Percentiles rank a stretch among this genome's conserved stretches.
Conservation (phyloP, 2,888 invertebrate species). For the Agrenia bidenticulata region DNA sequence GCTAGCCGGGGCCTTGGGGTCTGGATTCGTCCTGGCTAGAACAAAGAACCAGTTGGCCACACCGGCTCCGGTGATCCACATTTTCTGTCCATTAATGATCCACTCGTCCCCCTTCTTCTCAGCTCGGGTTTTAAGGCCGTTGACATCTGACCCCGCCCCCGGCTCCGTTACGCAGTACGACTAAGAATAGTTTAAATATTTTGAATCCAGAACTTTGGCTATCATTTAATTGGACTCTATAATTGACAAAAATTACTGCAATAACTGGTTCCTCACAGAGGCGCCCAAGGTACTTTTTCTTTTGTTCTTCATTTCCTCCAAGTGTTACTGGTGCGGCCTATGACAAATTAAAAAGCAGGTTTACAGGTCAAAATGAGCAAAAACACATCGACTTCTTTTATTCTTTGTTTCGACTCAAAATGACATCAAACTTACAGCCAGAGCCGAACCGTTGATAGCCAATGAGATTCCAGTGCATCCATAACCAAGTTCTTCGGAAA, state of each 20-base stretch:
- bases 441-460: slow-evolving; percentile 36
- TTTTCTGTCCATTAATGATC: slow-evolving; percentile 91
- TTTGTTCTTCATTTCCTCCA: slow-evolving; percentile 52
- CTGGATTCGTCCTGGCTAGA: slow-evolving; percentile 77
- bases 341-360: slow-evolving; percentile 1
- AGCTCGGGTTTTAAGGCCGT: slow-evolving; percentile 83
- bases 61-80: slow-evolving; percentile 99
- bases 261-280: slow-evolving; percentile 49
- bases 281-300: slow-evolving; percentile 52
- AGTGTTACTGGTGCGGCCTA: slow-evolving; percentile 46
- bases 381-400: too few relatives aligned
- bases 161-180: slow-evolving; percentile 97
- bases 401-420: not conserved
- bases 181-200: slow-evolving; percentile 62
- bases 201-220: too few relatives aligned
- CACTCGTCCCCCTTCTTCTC: slow-evolving; percentile 94
- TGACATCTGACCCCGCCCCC: slow-evolving; percentile 90
- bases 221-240: too few relatives aligned
- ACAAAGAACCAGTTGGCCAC: slow-evolving; percentile 81
- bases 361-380: too few relatives aligned
- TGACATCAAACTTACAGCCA: slow-evolving; percentile 31
- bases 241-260: slow-evolving; percentile 47
- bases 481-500: slow-evolving; percentile 86
- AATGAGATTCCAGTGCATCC: slow-evolving; percentile 88
- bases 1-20: slow-evolving; percentile 84